Evolutionary conservation across 1,140 invertebrate species (phyloP), one percentile per base, ranked within the genome.

Genomic region (Dicyema japonicum): DNA sequence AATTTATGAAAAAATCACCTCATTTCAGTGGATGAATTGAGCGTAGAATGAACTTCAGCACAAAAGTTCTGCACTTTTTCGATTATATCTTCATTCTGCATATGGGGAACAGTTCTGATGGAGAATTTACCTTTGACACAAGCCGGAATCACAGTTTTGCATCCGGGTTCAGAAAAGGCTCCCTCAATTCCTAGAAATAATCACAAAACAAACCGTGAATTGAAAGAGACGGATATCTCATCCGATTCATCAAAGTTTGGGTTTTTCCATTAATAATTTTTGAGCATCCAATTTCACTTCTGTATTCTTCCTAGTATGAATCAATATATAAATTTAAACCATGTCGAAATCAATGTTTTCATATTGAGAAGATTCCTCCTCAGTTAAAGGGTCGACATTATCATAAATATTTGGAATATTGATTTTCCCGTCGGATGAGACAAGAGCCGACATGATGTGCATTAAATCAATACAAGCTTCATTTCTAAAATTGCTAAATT

Each of bases 111-210:
- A 37, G 82, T 62, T 34, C 82, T 62, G 35, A 90, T 68, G 1
- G 76, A 88, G 46, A 92, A 92, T 49, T 92, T 92, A 16, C 80
- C 80, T 39, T 65, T 69, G 0, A 90, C 78, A 50, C 78, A 82
- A 2, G 39, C 30, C 3, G 80, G 80, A 38, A 92, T 90, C 0
- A 92, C 78, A 31, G 78, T 90, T 44, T 94, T 94, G 16, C 64
- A 62, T 24, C 82, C 82, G 11, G 66, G 56, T 34, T 75, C 78
- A 47, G 63, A 66, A 40, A 85, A 88, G 7, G 80, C 80, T 25
- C 78, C 74, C 59, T 67, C 61, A 41, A 88, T 76, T 25, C 58
- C 53, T 51, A 32, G n/a, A 38, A 24, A n/a, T n/a, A n/a, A n/a
- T n/a, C n/a, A n/a, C n/a, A n/a, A 9, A n/a, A 24, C 24, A 26